Evolutionary conservation across 2,888 invertebrate genomes (phyloP), one percentile per base, ranked within the genome.

Genomic region (Platycheirus rosarum): DNA sequence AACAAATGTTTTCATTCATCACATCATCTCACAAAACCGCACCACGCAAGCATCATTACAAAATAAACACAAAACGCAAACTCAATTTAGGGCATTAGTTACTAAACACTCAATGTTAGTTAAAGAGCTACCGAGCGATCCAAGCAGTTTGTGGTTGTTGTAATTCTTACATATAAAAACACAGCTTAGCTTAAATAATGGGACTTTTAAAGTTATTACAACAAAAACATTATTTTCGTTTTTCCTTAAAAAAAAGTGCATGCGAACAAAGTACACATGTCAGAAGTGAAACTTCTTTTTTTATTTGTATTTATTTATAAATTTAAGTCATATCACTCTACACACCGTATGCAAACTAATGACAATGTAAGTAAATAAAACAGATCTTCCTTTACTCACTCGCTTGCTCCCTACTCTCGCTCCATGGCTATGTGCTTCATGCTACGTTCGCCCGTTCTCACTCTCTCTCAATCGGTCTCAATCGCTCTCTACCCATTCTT

Each of bases 171-270:
- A 63, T 42, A 70, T 51, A 32, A 71, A 46, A 78, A 63, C 66
- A 82, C 76, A 68, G 68, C 69, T 76, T 84, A 84, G 84, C 84
- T 84, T 82, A 84, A 84, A 84, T 77, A 84, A 84, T 84, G 84
- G 82, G 84, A 84, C 84, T 84, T 82, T 84, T 84, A 77, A 82
- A 84, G 76, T 77, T 77, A 84, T 84, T 84, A 84, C 60, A 84
- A 78, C 40, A 44, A 40, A 55, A 70, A 74, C 65, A 69, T 68
- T 79, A 46, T 79, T 75, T 65, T 65, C 57, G 68, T 76, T 74
- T 68, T 60, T 49, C 14, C 55, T 46, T 46, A 6, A 26, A 48
- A 11, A n/a, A n/a, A n/a, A n/a, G n/a, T n/a, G n/a, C n/a, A n/a
- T n/a, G n/a, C n/a, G n/a, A n/a, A n/a, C n/a, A n/a, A n/a, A n/a